These are phyloP conservation scores for Chelmon rostratus DNA, from an alignment of 2,797 vertebrate species.

Conservation along the genomic window DNA sequence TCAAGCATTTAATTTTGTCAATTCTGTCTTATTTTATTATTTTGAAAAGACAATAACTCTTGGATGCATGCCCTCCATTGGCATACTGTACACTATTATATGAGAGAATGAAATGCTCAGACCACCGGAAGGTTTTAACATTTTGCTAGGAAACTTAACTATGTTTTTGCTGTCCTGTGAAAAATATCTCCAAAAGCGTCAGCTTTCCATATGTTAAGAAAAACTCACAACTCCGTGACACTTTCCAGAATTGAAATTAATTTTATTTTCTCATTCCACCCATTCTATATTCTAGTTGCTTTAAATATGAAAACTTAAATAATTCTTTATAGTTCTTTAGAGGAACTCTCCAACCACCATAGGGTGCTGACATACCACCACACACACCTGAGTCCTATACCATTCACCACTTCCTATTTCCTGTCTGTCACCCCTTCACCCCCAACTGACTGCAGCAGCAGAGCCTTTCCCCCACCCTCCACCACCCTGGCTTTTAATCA, in stretches of 20 bases:
- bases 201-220: neutral
- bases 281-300: neutral
- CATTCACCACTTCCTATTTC: conserved; percentile 59
- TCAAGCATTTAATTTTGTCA: neutral
- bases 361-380: conserved; percentile 7
- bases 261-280: neutral
- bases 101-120: neutral
- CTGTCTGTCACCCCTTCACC: conserved; percentile 65
- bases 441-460: conserved; percentile 55
- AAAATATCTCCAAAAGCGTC: neutral
- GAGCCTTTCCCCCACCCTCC: conserved; percentile 41
- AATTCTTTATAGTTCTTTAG: too few relatives aligned
- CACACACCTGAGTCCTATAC: conserved; percentile 26
- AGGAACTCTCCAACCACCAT: neutral
- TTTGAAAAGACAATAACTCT: neutral
- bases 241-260: neutral
- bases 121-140: neutral
- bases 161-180: neutral
- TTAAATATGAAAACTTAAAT: too few relatives aligned
- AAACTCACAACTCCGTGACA: neutral
- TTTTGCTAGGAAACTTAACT: neutral
- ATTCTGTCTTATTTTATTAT: too few relatives aligned
- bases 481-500: conserved; percentile 85
- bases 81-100: too few relatives aligned
- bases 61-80: neutral